Evolutionary conservation across 1,140 invertebrate genomes (phyloP).

Genomic region (Aphelinus certus): DNA sequence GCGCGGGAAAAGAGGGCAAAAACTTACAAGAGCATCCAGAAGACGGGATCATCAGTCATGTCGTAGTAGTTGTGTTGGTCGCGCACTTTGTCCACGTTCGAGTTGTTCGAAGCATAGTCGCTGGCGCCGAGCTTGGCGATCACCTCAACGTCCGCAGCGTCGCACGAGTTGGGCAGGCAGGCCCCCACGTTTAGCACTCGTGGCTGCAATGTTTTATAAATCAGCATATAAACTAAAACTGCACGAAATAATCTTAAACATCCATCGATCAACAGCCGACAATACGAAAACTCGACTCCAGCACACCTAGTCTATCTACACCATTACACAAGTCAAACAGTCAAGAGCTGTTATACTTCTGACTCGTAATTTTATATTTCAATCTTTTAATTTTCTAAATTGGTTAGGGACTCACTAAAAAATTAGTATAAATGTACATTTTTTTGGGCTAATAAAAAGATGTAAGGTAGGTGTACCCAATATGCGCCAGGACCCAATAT

Average conservation of each 20-base stretch:
- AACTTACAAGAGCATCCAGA: conserved; percentile 77
- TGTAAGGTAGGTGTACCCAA: too few species aligned
- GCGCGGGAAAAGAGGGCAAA: not conserved
- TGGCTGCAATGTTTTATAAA: conserved; percentile 46
- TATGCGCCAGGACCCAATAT: too few species aligned
- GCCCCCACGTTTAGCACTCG: conserved; percentile 74
- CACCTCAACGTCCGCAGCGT: conserved; percentile 68
- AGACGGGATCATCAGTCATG: conserved; percentile 74
- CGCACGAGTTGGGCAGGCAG: conserved; percentile 77
- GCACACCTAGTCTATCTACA: too few species aligned
- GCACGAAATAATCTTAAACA: too few species aligned
- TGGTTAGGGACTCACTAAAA: too few species aligned
- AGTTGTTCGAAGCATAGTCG: conserved; percentile 50
- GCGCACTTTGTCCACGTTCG: conserved; percentile 65
- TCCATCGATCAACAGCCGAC: too few species aligned
- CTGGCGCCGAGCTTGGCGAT: conserved; percentile 68
- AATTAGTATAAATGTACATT: not conserved
- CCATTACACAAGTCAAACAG: too few species aligned
- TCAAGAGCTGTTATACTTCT: too few species aligned
- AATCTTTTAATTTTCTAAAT: too few species aligned
- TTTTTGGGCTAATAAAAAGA: conserved; percentile 4
- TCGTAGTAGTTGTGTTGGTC: conserved; percentile 74
- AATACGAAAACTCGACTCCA: too few species aligned
- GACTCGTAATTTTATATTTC: too few species aligned
- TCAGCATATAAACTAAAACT: too few species aligned